A percentile compares a stretch with the other conserved stretches of the same genome.
These are phyloP conservation scores for Alces alces DNA, from an alignment of 2,113 vertebrate species.

Conservation along the genomic window DNA sequence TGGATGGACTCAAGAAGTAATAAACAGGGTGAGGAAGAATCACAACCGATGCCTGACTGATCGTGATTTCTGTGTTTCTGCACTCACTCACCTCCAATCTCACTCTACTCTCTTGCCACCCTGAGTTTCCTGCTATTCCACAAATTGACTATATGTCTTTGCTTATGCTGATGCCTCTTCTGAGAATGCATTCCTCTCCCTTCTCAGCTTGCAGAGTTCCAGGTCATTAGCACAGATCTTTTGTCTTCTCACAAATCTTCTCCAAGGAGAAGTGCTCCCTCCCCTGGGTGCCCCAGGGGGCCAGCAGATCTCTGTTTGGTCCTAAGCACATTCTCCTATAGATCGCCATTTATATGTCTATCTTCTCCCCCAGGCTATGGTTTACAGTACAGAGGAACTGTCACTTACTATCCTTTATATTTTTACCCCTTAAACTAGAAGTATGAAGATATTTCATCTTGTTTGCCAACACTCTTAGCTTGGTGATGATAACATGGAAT, in stretches of 20 bases:
- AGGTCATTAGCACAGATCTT: background rate
- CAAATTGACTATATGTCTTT: background rate
- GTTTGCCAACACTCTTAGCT: background rate
- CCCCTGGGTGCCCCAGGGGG: background rate
- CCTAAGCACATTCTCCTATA: background rate
- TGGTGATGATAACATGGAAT: background rate
- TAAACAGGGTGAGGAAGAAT: background rate
- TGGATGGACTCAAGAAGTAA: background rate
- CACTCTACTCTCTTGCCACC: background rate
- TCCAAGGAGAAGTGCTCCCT: background rate
- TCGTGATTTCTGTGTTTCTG: background rate
- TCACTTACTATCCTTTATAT: background rate
- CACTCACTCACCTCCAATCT: background rate
- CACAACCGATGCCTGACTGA: background rate
- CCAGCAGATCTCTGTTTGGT: background rate
- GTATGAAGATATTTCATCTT: background rate
- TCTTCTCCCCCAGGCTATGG: background rate
- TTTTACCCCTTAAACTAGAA: background rate
- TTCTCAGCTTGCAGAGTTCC: background rate
- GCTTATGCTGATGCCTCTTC: background rate
- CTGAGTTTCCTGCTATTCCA: background rate
- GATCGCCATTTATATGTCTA: background rate
- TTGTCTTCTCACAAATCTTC: background rate
- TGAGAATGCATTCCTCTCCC: background rate
- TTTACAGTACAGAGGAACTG: background rate